phyloP scores from a whole-genome alignment of 64 coral and sea anemone genomes.

The Montipora cactus region DNA sequence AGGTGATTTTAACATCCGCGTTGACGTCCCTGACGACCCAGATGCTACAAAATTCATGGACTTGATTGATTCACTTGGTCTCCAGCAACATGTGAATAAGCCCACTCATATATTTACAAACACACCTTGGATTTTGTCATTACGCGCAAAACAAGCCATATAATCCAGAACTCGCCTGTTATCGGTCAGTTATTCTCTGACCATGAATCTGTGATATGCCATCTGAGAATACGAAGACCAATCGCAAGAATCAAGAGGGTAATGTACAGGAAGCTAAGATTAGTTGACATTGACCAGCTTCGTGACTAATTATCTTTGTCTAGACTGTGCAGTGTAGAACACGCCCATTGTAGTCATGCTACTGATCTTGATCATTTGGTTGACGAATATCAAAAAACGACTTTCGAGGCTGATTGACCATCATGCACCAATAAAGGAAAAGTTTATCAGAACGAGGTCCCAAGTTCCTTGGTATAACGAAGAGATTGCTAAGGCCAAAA shows the following conservation, averaged over 20 bases:
- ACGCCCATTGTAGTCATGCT: conserved; percentile 18
- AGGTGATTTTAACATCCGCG: too few species aligned
- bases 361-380: not conserved
- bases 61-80: too few species aligned
- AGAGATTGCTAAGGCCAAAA: conserved; percentile 74
- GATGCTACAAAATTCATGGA: too few species aligned
- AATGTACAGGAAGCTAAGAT: not conserved
- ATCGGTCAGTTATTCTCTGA: conserved; percentile 29
- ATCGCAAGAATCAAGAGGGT: not conserved
- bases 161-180: conserved; percentile 5
- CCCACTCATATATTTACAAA: too few species aligned
- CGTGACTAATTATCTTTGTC: conserved; percentile 48
- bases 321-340: conserved; percentile 31
- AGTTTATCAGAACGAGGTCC: not conserved
- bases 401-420: conserved; percentile 51
- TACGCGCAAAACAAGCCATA: conserved; percentile 17
- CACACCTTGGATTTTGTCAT: not conserved
- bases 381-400: conserved; percentile 3
- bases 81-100: too few species aligned
- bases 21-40: too few species aligned
- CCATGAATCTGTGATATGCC: conserved; percentile 27
- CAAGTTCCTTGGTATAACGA: conserved; percentile 72
- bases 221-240: conserved; percentile 12
- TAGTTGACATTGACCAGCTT: not conserved
- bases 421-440: conserved; percentile 63